Percentiles rank a stretch among this genome's conserved stretches.
phyloP scores from a whole-genome alignment of 1,140 invertebrate genomes.

The Mercenaria mercenaria region DNA sequence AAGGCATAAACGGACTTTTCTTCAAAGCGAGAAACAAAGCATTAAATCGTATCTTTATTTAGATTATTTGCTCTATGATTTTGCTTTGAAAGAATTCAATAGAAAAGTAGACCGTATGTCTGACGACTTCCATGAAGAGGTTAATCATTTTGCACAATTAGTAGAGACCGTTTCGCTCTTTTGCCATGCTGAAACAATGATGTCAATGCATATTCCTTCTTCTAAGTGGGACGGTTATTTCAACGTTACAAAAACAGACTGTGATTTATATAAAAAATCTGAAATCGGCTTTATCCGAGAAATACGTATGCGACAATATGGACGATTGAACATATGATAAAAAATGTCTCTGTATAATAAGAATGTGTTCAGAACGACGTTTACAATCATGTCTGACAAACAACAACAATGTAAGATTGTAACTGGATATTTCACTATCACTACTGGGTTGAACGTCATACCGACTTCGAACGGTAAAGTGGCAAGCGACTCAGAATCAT shows the following conservation, averaged over 20 bases:
- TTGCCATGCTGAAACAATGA: conserved; percentile 12
- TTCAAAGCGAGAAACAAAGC: background rate
- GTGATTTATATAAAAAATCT: background rate
- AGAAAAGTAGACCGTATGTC: conserved; percentile 21
- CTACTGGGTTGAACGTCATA: no score
- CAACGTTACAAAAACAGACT: background rate
- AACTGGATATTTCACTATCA: no score
- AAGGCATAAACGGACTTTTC: background rate
- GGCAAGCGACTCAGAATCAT: no score
- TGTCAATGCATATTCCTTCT: background rate
- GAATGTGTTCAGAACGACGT: no score
- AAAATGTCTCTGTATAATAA: no score
- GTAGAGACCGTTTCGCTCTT: conserved; percentile 23
- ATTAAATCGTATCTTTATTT: conserved; percentile 31
- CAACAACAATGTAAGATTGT: no score
- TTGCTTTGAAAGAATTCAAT: conserved; percentile 46
- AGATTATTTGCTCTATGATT: conserved; percentile 65
- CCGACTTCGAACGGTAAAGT: no score
- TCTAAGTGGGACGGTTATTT: background rate
- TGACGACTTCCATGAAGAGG: conserved; percentile 44
- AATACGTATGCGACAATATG: background rate
- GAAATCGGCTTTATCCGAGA: conserved; percentile 1
- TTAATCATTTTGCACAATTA: conserved; percentile 51
- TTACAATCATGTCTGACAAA: no score
- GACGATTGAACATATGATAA: background rate